Conservation (phyloP, 2,888 invertebrate genomes). For the Drosophila subsilvestris region DNA sequence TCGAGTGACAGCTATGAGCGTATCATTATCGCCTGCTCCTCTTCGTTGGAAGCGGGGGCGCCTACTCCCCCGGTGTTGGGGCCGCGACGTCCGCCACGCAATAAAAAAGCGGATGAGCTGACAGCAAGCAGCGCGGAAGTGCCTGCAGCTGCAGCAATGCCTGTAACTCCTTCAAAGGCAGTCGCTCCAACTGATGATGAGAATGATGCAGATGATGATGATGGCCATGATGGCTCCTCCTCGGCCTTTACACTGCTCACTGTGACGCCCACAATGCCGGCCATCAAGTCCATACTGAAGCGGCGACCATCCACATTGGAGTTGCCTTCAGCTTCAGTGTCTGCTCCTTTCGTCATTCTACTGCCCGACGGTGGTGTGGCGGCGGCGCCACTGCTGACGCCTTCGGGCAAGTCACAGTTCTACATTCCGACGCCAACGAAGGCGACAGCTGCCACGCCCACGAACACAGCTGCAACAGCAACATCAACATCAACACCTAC, state of each 20-base stretch:
- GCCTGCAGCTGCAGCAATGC: background rate
- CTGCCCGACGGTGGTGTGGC: constrained; percentile 23
- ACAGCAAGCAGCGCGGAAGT: constrained; percentile 3
- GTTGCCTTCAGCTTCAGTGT: constrained; percentile 63
- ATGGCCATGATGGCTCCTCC: constrained; percentile 13
- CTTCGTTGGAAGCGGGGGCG: background rate
- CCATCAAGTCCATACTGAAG: constrained; percentile 87
- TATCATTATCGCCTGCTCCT: constrained; percentile 57
- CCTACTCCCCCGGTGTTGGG: background rate
- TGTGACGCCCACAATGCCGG: constrained; percentile 73
- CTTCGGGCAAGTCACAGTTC: constrained; percentile 79
- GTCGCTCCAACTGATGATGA: background rate
- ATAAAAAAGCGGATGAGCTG: constrained; percentile 65
- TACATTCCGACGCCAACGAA: constrained; percentile 76
- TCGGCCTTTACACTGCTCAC: constrained; percentile 66
- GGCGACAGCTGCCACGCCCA: constrained; percentile 72
- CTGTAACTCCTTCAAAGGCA: constrained; percentile 8
- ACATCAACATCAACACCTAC: constrained; percentile 84
- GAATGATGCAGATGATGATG: constrained; percentile 24
- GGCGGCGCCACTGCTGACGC: constrained; percentile 45
- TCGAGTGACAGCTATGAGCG: constrained; percentile 85
- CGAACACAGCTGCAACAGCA: constrained; percentile 85
- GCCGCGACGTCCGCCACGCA: constrained; percentile 81
- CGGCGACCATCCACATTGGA: constrained; percentile 85
- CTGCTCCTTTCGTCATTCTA: background rate